Conservation (phyloP, 1,140 invertebrate genomes). For the Zaprionus africanus region DNA sequence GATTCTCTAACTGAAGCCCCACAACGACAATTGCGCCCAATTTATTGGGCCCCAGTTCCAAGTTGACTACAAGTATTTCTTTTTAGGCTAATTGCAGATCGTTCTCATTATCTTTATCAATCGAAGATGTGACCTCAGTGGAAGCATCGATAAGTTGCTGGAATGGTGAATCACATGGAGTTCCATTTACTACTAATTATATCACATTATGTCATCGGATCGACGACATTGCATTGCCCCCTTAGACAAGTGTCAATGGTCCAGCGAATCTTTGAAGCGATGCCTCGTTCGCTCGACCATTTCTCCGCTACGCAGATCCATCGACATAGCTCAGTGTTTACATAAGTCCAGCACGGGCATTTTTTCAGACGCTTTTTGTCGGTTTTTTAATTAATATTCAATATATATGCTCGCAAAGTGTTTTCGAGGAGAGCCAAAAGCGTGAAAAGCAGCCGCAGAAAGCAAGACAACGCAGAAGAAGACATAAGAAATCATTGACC, state of each 20-base stretch:
- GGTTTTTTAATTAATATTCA: constrained; percentile 72
- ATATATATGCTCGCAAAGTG: constrained; percentile 60
- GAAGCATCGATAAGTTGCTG: constrained; percentile 44
- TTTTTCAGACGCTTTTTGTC: not conserved
- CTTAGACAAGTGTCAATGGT: constrained; percentile 34
- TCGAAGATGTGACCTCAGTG: constrained; percentile 33
- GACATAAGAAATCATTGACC: constrained; percentile 77
- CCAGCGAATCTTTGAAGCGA: constrained; percentile 15
- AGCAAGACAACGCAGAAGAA: constrained; percentile 14
- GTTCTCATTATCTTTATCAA: constrained; percentile 50
- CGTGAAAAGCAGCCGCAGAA: constrained; percentile 70
- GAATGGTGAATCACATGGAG: not conserved
- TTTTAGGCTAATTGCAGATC: constrained; percentile 69
- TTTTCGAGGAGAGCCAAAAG: constrained; percentile 48
- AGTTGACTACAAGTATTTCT: constrained; percentile 61
- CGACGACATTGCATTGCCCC: constrained; percentile 52
- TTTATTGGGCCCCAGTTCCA: constrained; percentile 49
- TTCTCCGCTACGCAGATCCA: not conserved
- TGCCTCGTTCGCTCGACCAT: constrained; percentile 4
- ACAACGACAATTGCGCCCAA: constrained; percentile 20
- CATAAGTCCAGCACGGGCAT: constrained; percentile 52
- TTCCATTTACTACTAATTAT: constrained; percentile 9
- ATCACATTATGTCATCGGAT: constrained; percentile 68
- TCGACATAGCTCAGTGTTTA: constrained; percentile 50
- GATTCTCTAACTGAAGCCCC: constrained; percentile 52